These are phyloP conservation scores for Sylvietta virens DNA, from an alignment of 2,113 vertebrate species.

Conservation along the genomic window DNA sequence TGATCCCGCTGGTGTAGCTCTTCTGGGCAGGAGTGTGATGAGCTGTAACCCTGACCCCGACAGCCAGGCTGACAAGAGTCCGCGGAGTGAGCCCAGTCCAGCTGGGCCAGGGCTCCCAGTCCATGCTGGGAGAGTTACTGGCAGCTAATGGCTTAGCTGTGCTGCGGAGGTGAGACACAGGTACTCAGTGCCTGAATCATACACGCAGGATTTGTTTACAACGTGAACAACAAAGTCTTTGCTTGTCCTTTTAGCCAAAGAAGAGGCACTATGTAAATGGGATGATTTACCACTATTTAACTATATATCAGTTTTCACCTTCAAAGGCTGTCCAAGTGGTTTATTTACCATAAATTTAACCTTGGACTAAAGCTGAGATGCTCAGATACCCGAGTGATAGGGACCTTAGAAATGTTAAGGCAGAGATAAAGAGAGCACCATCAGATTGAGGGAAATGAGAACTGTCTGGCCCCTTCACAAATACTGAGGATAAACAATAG, in stretches of 20 bases:
- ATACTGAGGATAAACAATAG: constrained; percentile 54
- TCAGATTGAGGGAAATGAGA: constrained; percentile 37
- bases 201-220: constrained; percentile 20
- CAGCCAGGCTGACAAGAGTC: background rate
- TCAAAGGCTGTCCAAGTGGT: constrained; percentile 49
- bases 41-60: background rate
- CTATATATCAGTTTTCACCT: constrained; percentile 46
- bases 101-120: background rate
- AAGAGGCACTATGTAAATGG: constrained; percentile 16
- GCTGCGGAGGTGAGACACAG: background rate
- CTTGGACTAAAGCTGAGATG: constrained; percentile 40
- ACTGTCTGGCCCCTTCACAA: constrained; percentile 49
- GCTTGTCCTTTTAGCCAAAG: constrained; percentile 20
- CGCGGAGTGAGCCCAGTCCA: background rate
- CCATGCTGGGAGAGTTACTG: background rate
- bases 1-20: background rate
- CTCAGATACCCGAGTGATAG: constrained; percentile 34
- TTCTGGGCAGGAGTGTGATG: background rate
- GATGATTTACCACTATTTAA: constrained; percentile 27
- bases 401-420: constrained; percentile 45
- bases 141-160: background rate
- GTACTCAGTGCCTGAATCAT: constrained; percentile 14
- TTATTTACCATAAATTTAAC: constrained; percentile 51
- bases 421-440: constrained; percentile 33
- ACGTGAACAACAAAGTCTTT: constrained; percentile 36